Conservation (phyloP, 1,140 invertebrate genomes). For the Nomia melanderi region DNA sequence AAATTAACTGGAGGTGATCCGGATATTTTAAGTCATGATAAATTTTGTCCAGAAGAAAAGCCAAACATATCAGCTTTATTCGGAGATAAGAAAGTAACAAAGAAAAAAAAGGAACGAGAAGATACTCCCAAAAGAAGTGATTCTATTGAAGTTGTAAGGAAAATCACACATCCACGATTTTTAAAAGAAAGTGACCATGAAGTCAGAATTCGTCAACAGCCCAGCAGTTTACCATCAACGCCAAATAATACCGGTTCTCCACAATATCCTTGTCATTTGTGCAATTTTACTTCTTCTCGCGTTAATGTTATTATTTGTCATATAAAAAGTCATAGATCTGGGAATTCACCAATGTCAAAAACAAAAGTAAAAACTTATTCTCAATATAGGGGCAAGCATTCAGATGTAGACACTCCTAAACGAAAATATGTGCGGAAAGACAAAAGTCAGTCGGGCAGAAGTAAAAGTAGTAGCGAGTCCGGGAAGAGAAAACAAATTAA, state of each 20-base stretch:
- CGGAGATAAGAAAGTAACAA: conserved; percentile 75
- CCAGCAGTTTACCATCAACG: conserved; percentile 66
- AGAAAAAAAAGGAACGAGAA: conserved; percentile 71
- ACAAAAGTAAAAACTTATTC: conserved; percentile 62
- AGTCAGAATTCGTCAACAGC: conserved; percentile 80
- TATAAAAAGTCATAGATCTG: conserved; percentile 83
- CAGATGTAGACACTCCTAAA: conserved; percentile 76
- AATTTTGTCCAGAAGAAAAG: conserved; percentile 84
- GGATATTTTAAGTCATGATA: conserved; percentile 83
- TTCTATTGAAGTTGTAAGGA: conserved; percentile 57
- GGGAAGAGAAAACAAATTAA: conserved; percentile 72
- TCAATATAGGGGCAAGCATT: conserved; percentile 55
- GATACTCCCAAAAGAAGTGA: conserved; percentile 60
- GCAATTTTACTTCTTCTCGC: conserved; percentile 84
- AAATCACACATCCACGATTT: conserved; percentile 81
- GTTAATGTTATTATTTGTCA: conserved; percentile 87
- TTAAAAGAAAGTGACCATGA: conserved; percentile 84
- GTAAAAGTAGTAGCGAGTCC: conserved; percentile 58
- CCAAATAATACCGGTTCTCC: conserved; percentile 69
- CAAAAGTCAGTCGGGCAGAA: conserved; percentile 68
- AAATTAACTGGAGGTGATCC: conserved; percentile 85
- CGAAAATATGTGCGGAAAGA: conserved; percentile 77
- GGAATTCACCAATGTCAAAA: conserved; percentile 46
- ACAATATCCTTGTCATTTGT: conserved; percentile 84
- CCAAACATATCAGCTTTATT: conserved; percentile 77